These are phyloP conservation scores for Vespertilio murinus DNA, from an alignment of 2,797 vertebrate species.

Conservation along the genomic window DNA sequence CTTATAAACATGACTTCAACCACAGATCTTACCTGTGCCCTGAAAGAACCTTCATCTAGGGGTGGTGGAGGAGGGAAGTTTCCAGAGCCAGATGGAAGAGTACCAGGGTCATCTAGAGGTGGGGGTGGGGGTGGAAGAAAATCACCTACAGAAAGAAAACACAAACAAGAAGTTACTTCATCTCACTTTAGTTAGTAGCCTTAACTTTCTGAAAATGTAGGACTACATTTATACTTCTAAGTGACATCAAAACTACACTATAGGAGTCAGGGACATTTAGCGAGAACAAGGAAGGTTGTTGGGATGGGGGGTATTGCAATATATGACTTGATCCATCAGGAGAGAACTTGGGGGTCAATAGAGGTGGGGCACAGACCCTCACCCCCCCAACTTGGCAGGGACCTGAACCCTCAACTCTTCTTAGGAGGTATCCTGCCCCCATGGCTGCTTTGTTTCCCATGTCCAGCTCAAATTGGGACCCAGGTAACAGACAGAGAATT, in stretches of 20 bases:
- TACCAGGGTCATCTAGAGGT: conserved; percentile 86
- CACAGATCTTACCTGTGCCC: conserved; percentile 83
- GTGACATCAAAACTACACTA: not conserved
- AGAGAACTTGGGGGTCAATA: no score
- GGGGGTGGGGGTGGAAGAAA: conserved; percentile 91
- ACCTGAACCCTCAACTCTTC: no score
- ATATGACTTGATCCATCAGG: not conserved
- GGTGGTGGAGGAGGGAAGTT: conserved; percentile 88
- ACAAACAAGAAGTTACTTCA: conserved; percentile 27
- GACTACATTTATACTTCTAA: not conserved
- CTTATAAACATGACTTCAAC: not conserved
- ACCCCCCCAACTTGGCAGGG: no score
- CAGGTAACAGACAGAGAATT: no score
- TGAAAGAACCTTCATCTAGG: conserved; percentile 86
- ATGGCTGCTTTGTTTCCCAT: no score
- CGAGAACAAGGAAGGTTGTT: not conserved
- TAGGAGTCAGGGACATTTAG: not conserved
- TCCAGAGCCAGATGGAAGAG: conserved; percentile 83
- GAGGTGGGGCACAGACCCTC: no score
- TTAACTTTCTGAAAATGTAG: not conserved
- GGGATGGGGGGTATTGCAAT: not conserved
- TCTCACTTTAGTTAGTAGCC: conserved; percentile 25
- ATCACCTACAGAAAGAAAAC: conserved; percentile 85
- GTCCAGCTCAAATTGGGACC: no score
- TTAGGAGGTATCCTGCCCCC: no score